phyloP scores from a whole-genome alignment of 1,140 invertebrate species.

The Lepidurus apus region DNA sequence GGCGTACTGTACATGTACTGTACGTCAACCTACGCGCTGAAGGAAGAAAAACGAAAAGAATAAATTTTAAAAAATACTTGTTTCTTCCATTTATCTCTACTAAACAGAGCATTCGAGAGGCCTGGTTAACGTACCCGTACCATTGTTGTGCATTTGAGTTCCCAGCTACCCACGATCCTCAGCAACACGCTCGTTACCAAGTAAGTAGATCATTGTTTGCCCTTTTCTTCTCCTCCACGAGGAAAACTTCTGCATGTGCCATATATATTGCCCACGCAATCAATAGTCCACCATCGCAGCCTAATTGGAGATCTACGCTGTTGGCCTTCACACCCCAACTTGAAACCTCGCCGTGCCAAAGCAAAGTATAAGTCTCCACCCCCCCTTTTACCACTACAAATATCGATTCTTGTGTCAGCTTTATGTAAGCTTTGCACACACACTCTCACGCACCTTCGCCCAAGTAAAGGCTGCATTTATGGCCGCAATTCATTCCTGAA shows the following conservation, averaged over 20 bases:
- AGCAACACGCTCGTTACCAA: slow-evolving; percentile 46
- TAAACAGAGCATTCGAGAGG: slow-evolving; percentile 50
- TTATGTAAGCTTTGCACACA: no score
- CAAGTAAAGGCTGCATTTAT: background rate
- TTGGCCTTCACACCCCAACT: no score
- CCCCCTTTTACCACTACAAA: no score
- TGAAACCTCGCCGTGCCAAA: no score
- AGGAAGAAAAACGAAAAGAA: no score
- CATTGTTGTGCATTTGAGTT: slow-evolving; percentile 85
- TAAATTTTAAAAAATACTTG: slow-evolving; percentile 39
- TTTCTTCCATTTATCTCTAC: slow-evolving; percentile 48
- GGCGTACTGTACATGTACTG: no score
- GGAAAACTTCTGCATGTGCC: background rate
- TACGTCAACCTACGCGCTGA: no score
- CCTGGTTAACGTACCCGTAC: slow-evolving; percentile 72
- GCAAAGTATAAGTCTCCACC: no score
- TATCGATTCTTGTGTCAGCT: no score
- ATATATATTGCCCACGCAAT: background rate
- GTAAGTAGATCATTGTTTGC: slow-evolving; percentile 37
- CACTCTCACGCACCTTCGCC: background rate
- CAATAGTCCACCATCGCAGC: no score
- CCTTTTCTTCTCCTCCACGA: background rate
- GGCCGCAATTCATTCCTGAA: background rate
- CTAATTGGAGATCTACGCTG: no score
- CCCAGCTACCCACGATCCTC: slow-evolving; percentile 68